Evolutionary conservation across 2,113 vertebrate genomes (phyloP).

Genomic region (Dolichallabes microphthalmus): DNA sequence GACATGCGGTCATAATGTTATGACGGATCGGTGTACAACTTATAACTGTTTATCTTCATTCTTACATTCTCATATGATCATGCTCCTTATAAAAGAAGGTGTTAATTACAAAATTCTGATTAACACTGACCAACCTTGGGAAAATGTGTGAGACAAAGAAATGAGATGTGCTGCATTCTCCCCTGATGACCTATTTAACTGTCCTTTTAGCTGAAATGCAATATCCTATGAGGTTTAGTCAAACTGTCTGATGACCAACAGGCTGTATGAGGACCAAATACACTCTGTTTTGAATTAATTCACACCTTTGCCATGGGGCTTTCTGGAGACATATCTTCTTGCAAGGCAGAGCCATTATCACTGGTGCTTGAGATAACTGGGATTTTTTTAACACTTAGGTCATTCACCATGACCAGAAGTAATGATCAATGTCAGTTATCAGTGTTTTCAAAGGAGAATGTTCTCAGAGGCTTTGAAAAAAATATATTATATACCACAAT

Average conservation of each 20-base stretch:
- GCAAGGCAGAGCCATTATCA: conserved; percentile 39
- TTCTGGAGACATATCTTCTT: conserved; percentile 42
- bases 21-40: not conserved
- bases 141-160: not conserved
- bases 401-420: conserved; percentile 53
- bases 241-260: conserved; percentile 17
- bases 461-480: not conserved
- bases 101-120: not conserved
- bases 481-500: not conserved
- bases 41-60: not conserved
- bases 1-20: too few relatives aligned
- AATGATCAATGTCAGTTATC: conserved; percentile 33
- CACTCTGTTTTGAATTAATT: conserved; percentile 40
- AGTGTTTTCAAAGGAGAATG: not conserved
- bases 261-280: conserved; percentile 24
- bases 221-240: conserved; percentile 35
- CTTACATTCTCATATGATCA: too few relatives aligned
- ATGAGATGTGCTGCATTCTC: not conserved
- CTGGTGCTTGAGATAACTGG: conserved; percentile 47
- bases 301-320: conserved; percentile 55
- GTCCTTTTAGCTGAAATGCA: conserved; percentile 31
- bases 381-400: conserved; percentile 60
- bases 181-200: not conserved
- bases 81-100: not conserved
- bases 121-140: not conserved